Evolutionary conservation across 1,140 invertebrate genomes (phyloP).

Genomic region (Hormaphis cornu): DNA sequence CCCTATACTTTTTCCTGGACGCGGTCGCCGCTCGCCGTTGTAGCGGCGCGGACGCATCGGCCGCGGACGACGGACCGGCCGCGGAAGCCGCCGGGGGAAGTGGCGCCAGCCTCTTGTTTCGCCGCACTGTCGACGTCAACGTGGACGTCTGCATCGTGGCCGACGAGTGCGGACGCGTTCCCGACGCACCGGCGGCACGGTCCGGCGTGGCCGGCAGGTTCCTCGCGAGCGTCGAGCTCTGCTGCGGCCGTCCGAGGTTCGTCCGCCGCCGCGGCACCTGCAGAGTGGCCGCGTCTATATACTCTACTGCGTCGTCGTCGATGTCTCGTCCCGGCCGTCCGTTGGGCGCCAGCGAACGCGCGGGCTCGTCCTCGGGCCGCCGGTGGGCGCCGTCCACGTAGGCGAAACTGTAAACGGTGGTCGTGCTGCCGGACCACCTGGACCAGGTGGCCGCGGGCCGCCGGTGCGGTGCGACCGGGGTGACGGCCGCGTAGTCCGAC

Average conservation of each 20-base stretch:
- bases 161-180: too few relatives aligned
- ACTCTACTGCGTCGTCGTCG: background rate
- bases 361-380: too few relatives aligned
- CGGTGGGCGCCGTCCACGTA: background rate
- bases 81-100: background rate
- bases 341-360: background rate
- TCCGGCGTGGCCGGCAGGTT: background rate
- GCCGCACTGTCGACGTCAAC: background rate
- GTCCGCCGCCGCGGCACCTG: background rate
- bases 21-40: background rate
- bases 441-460: background rate
- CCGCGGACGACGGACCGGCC: background rate
- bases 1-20: slow-evolving; percentile 9
- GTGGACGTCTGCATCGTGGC: background rate
- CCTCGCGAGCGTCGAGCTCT: background rate
- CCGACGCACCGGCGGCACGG: background rate
- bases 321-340: too few relatives aligned
- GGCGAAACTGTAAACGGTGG: slow-evolving; percentile 26
- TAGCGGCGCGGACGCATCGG: too few relatives aligned
- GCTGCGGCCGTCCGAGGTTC: background rate
- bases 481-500: background rate
- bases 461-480: background rate
- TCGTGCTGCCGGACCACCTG: slow-evolving; percentile 16
- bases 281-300: slow-evolving; percentile 1
- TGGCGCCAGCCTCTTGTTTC: background rate